These are phyloP conservation scores for Amblyjoppa proteus DNA, from an alignment of 2,888 invertebrate genomes.

Conservation along the genomic window DNA sequence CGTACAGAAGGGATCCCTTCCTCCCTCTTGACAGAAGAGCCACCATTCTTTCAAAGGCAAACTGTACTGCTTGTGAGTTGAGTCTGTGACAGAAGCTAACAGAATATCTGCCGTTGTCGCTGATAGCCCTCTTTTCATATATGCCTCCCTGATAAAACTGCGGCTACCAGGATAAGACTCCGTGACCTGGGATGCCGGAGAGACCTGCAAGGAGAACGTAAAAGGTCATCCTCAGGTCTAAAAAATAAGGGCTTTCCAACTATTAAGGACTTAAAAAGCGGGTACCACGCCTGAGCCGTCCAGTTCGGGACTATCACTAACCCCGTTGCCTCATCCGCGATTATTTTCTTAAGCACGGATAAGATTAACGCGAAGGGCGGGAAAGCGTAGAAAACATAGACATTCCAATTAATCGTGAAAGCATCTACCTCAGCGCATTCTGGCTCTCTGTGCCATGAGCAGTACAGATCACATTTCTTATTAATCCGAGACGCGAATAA, in stretches of 20 bases:
- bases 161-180: conserved; percentile 53
- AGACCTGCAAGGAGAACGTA: conserved; percentile 44
- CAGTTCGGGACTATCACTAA: conserved; percentile 51
- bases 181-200: conserved; percentile 32
- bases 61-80: conserved; percentile 70
- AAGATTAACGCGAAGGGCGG: conserved; percentile 68
- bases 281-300: conserved; percentile 50
- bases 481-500: conserved; percentile 63
- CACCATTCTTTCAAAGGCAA: conserved; percentile 68
- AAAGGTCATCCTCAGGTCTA: not conserved
- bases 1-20: conserved; percentile 12
- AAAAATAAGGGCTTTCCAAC: conserved; percentile 16
- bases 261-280: conserved; percentile 20
- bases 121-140: conserved; percentile 34
- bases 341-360: conserved; percentile 62
- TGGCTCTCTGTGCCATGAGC: conserved; percentile 53
- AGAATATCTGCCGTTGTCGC: conserved; percentile 58
- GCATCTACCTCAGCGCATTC: conserved; percentile 52
- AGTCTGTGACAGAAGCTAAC: conserved; percentile 64
- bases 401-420: conserved; percentile 62
- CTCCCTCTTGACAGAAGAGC: conserved; percentile 51
- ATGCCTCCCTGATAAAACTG: conserved; percentile 45
- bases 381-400: conserved; percentile 64
- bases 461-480: conserved; percentile 63
- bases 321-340: conserved; percentile 48